These are phyloP conservation scores for Lepidochrysops patricia DNA, from an alignment of 2,888 invertebrate species.

Conservation along the genomic window DNA sequence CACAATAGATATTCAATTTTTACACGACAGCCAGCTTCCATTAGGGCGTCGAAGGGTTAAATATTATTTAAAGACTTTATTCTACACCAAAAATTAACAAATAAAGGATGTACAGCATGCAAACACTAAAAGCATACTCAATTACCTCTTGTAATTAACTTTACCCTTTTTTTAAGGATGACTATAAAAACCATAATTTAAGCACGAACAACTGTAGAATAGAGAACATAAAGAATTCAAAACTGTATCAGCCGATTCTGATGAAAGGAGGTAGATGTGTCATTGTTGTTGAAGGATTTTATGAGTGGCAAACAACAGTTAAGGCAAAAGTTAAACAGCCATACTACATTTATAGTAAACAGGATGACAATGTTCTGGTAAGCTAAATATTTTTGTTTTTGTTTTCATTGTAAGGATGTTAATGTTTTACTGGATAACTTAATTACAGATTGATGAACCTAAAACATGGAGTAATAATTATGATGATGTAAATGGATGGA, in stretches of 20 bases:
- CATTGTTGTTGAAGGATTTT: constrained; percentile 86
- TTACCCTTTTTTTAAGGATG: no score
- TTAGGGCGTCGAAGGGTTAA: no score
- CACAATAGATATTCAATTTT: no score
- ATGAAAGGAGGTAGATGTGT: constrained; percentile 83
- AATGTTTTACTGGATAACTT: not conserved
- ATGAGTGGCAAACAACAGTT: constrained; percentile 85
- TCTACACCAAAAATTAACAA: no score
- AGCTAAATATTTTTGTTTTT: not conserved
- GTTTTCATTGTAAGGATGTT: not conserved
- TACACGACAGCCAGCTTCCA: no score
- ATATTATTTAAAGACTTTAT: no score
- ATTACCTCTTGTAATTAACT: no score
- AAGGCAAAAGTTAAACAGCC: constrained; percentile 78
- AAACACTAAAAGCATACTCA: no score
- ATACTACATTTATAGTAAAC: constrained; percentile 81
- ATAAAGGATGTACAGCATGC: no score
- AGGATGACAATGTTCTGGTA: constrained; percentile 61
- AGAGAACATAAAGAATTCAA: constrained; percentile 81
- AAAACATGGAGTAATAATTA: constrained; percentile 68
- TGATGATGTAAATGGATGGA: constrained; percentile 72
- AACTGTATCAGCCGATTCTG: constrained; percentile 79
- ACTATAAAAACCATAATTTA: constrained; percentile 77
- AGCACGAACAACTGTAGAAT: constrained; percentile 86
- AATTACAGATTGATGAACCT: constrained; percentile 65